Conservation (phyloP, 30 jellyfish, hydroid and myxozoan genomes). For the Turritopsis dohrnii region DNA sequence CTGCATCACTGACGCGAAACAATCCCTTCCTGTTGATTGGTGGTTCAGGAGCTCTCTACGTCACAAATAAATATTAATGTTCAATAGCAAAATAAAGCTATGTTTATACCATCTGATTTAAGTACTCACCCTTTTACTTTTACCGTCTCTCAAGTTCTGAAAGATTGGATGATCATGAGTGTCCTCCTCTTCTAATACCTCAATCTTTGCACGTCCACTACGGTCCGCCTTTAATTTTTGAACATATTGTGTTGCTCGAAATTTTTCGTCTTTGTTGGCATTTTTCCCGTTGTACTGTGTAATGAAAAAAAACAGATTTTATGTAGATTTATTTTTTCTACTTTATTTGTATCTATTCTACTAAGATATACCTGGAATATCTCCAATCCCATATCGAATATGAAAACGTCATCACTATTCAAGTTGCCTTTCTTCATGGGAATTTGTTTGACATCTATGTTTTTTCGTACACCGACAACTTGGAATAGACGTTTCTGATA, state of each 20-base stretch:
- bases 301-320: not conserved
- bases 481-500: constrained; percentile 19
- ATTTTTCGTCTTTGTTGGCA: constrained; percentile 83
- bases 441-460: constrained; percentile 13
- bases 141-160: constrained; percentile 52
- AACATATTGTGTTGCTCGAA: constrained; percentile 83
- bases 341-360: too few species aligned
- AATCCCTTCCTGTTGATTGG: constrained; percentile 7
- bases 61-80: not conserved
- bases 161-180: constrained; percentile 47
- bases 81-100: not conserved
- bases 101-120: not conserved
- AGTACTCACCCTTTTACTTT: constrained; percentile 45
- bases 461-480: constrained; percentile 31
- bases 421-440: constrained; percentile 20
- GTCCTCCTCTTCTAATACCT: constrained; percentile 61
- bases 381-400: constrained; percentile 22
- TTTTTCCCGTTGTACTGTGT: constrained; percentile 69
- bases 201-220: constrained; percentile 62
- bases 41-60: constrained; percentile 24
- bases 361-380: constrained; percentile 26
- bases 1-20: constrained; percentile 63
- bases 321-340: not conserved
- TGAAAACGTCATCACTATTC: constrained; percentile 23
- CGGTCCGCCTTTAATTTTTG: constrained; percentile 71